phyloP scores from a whole-genome alignment of 2,113 vertebrate species.

The Dipodomys merriami region DNA sequence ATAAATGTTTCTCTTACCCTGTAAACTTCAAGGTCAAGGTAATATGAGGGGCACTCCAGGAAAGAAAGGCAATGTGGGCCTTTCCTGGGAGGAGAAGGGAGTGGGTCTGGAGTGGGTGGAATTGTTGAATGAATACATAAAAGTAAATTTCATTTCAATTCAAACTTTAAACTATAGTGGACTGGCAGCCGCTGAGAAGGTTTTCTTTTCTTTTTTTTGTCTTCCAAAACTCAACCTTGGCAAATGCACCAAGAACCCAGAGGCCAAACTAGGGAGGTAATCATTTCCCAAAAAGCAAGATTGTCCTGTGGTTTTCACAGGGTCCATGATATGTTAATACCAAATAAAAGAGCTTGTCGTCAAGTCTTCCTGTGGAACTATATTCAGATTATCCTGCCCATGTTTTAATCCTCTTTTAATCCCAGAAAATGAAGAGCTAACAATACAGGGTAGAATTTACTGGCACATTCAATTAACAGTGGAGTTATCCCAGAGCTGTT shows the following conservation, averaged over 20 bases:
- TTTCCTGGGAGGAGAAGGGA: neutral
- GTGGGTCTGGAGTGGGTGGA: neutral
- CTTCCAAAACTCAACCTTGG: neutral
- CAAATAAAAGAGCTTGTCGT: neutral
- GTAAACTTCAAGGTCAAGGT: conserved; percentile 79
- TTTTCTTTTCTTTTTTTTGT: neutral
- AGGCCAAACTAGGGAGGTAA: neutral
- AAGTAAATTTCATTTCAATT: conserved; percentile 3
- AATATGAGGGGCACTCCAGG: conserved; percentile 61
- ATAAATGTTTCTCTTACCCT: conserved; percentile 80
- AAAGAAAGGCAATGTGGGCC: conserved; percentile 24
- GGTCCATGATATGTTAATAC: neutral
- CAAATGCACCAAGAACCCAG: rapidly evolving
- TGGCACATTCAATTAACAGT: conserved; percentile 39
- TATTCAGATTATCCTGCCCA: neutral
- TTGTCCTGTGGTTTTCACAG: neutral
- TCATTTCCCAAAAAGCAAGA: neutral
- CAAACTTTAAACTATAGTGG: neutral
- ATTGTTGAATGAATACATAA: neutral
- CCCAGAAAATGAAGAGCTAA: conserved; percentile 57
- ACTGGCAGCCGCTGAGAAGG: no score
- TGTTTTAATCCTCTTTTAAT: conserved; percentile 52
- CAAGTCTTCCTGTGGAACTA: neutral
- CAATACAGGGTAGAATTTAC: conserved; percentile 8
- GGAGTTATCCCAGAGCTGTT: neutral